Conservation (phyloP, 2,888 invertebrate genomes). For the Orthosia incerta region DNA sequence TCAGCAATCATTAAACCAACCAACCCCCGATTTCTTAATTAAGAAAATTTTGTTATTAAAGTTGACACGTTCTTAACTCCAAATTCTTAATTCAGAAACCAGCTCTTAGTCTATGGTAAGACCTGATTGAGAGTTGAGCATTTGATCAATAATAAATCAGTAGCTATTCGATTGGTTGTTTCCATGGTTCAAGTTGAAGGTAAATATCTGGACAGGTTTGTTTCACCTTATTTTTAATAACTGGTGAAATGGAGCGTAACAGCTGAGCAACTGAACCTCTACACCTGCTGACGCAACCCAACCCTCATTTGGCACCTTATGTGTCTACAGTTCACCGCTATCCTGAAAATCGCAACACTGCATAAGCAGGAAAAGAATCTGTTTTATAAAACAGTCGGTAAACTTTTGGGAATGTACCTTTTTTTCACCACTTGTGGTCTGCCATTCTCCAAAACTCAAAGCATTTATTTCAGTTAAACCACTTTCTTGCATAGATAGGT, state of each 20-base stretch:
- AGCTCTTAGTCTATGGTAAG: no score
- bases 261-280: background rate
- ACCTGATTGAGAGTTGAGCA: no score
- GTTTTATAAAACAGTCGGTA: no score
- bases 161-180: background rate
- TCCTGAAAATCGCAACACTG: background rate
- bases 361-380: background rate
- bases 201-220: background rate
- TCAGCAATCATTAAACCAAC: no score
- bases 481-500: no score
- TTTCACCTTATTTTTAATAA: background rate
- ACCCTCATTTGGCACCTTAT: background rate
- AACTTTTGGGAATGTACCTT: background rate
- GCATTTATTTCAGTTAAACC: no score
- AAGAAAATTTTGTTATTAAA: no score
- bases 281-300: background rate
- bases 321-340: background rate
- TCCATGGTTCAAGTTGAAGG: background rate
- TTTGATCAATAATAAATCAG: no score
- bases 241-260: constrained; percentile 14
- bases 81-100: no score
- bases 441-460: background rate
- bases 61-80: no score
- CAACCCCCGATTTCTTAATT: no score
- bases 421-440: background rate